Base-by-base conservation (phyloP, 2,888 invertebrate species). In the Lamproptera curius region DNA sequence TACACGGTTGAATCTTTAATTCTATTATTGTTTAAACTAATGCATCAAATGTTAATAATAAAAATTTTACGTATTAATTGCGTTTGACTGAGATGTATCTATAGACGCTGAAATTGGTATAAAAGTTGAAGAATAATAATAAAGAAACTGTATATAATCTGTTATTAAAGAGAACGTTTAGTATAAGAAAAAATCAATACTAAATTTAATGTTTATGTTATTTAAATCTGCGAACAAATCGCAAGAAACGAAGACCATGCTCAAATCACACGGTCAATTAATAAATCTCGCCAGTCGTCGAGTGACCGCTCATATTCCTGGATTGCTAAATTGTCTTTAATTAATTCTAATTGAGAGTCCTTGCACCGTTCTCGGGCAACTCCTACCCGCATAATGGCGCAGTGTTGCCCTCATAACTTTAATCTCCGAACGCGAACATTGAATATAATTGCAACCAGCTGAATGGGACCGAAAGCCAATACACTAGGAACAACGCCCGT, bases 261-360 rank as follows among this genome's bases (percentile, higher is more conserved):
- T 34, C 58, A 63, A 67, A 69, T 68, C 69, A 60, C 59, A 63
- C 56, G 59, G 58, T 55, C 63, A 62, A 65, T 70, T 67, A 67
- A 78, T 75, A 80, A 84, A 85, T 84, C 83, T 76, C 79, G 72
- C 75, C 82, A 72, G 76, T 76, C 76, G 70, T 77, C 71, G 70
- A 84, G 77, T 72, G 73, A 63, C 73, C 76, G 70, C 77, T 78
- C 73, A 80, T 79, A 77, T 76, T 74, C 71, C 69, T 74, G 72
- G 76, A 73, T 84, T 77, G 83, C 84, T 84, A 82, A 86, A 86
- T 86, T 86, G 82, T 84, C 83, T 82, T 78, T 85, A 85, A 87
- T 87, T 84, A 83, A 83, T 82, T 78, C 72, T 83, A 85, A 86
- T 87, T 86, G 77, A 84, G 82, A 65, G 83, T 77, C 75, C 74